Evolutionary conservation across 2,888 invertebrate species (phyloP).

Genomic region (Embidobia sp.): DNA sequence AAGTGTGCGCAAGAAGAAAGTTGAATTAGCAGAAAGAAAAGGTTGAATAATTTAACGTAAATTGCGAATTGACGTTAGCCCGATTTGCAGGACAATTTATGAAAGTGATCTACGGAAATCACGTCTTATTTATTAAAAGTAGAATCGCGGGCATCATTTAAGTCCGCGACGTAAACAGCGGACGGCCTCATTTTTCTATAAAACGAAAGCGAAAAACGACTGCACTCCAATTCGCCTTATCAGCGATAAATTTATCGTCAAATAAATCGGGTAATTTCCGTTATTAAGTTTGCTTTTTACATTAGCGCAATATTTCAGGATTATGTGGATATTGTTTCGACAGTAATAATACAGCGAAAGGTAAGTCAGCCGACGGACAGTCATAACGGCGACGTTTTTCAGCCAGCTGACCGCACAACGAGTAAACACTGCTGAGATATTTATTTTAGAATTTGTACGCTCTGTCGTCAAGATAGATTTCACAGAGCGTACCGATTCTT

Average conservation of each 20-base stretch:
- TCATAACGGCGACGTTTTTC: constrained; percentile 37
- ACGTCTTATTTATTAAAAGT: background rate
- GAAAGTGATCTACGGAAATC: background rate
- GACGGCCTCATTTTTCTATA: background rate
- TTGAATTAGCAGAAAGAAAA: no score
- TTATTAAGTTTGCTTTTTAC: constrained; percentile 21
- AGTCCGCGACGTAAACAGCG: constrained; percentile 1
- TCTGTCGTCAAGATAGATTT: constrained; percentile 82
- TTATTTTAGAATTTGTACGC: constrained; percentile 83
- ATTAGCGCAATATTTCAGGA: constrained; percentile 44
- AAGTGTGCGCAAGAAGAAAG: no score
- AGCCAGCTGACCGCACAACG: constrained; percentile 19
- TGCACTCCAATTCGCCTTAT: constrained; percentile 7
- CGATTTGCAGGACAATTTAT: background rate
- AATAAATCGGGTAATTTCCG: constrained; percentile 25
- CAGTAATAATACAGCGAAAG: background rate
- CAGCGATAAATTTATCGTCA: constrained; percentile 18
- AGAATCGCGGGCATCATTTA: constrained; percentile 5
- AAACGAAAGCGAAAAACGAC: constrained; percentile 2
- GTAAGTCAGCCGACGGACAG: constrained; percentile 9
- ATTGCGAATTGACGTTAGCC: no score
- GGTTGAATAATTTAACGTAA: no score
- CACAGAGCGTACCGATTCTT: constrained; percentile 83
- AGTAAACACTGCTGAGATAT: constrained; percentile 74
- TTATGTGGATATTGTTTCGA: constrained; percentile 27